These are phyloP conservation scores for Channa argus DNA, from an alignment of 2,113 vertebrate genomes.

Conservation along the genomic window DNA sequence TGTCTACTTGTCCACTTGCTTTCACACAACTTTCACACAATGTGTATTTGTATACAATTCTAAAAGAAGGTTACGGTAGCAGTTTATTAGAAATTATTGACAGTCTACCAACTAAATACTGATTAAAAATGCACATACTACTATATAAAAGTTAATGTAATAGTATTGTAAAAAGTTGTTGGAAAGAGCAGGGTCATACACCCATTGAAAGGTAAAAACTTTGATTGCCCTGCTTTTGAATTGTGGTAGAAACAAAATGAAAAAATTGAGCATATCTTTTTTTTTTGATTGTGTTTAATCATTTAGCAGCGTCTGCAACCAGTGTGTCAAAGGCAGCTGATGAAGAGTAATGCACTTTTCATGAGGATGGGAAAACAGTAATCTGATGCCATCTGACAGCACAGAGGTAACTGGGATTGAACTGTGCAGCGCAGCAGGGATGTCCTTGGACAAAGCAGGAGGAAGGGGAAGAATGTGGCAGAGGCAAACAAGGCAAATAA, in stretches of 20 bases:
- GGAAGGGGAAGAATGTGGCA: conserved; percentile 42
- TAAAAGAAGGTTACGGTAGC: too few species aligned
- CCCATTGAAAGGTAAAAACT: not conserved
- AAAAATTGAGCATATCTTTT: not conserved
- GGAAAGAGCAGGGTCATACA: not conserved
- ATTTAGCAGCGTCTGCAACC: conserved; percentile 27
- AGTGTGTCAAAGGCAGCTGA: conserved; percentile 20
- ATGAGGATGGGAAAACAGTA: conserved; percentile 52
- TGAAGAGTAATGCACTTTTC: conserved; percentile 73
- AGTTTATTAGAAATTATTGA: too few species aligned
- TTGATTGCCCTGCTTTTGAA: not conserved
- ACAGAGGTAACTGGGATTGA: conserved; percentile 38
- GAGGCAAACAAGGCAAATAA: conserved; percentile 50
- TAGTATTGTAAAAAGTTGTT: not conserved
- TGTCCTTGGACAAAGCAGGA: conserved; percentile 67
- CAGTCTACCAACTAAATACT: too few species aligned
- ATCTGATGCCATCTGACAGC: conserved; percentile 69
- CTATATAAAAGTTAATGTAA: not conserved
- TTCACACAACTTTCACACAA: too few species aligned
- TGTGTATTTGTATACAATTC: too few species aligned
- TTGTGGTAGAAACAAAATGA: not conserved
- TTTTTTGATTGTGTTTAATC: conserved; percentile 21
- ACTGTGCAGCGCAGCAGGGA: conserved; percentile 30
- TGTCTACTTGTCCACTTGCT: too few species aligned
- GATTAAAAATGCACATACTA: not conserved